Evolutionary conservation across 1,140 invertebrate genomes (phyloP), one percentile per base, ranked within the genome.

Genomic region (Pseudomyrmex gracilis): DNA sequence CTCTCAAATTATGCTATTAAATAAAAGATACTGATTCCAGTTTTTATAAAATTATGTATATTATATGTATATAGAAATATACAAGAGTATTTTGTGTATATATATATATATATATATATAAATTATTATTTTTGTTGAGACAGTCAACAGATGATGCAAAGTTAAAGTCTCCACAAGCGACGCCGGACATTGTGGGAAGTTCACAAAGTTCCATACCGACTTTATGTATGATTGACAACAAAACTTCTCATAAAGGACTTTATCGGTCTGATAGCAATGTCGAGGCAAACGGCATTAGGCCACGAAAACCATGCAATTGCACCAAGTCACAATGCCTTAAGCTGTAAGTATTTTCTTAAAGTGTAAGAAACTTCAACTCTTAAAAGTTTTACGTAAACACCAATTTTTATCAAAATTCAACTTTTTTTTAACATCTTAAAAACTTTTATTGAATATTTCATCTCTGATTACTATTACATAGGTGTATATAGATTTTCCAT

Each of bases 271-370:
- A 34, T 20, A 82, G 90, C 8, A 92, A 93, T 61, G 89, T 95
- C 22, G 96, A 96, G 88, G 94, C 96, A 2, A 96, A 97, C 90
- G 97, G 96, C 24, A 96, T 97, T 68, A 95, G 97, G 89, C 97
- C 97, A 7, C 95, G 98, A 73, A 99, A 99, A 94, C 98, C 98
- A 12, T 99, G 99, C 93, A 99, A 99, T 93, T 99, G 99, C 94
- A 99, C 98, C 53, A 99, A 99, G 95, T 99, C 99, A 4, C 98
- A 99, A 94, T 99, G 99, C 93, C 95, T 99, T 43, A 99, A 99
- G 95, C 94, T 99, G 94, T 98, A 95, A 96, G 96, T 95, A 83
- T 73, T 47, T 74, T 57, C 0, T 63, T 53, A 2, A 24, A 70
- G n/a, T 22, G 43, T 4, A 34, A n/a, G 12, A 12, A 57, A 47